These are phyloP conservation scores for Hapalemur alaotrensis DNA, from an alignment of 2,797 vertebrate species.

Conservation along the genomic window DNA sequence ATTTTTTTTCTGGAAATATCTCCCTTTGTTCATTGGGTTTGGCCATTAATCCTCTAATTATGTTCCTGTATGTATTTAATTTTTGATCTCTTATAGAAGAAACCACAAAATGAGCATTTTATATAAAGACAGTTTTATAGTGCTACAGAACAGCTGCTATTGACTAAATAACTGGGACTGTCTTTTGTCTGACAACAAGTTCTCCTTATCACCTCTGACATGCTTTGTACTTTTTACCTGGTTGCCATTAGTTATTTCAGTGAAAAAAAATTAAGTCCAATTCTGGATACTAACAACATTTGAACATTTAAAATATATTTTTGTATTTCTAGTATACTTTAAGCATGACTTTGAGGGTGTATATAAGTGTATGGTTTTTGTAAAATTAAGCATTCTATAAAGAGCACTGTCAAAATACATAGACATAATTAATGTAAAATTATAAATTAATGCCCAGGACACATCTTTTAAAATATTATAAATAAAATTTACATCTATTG, in stretches of 20 bases:
- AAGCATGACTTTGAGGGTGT: not conserved
- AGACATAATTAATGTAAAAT: slow-evolving; percentile 68
- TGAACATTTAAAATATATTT: slow-evolving; percentile 3
- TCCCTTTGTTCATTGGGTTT: slow-evolving; percentile 79
- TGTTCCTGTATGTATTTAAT: slow-evolving; percentile 80
- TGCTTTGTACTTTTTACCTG: slow-evolving; percentile 67
- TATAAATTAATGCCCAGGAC: slow-evolving; percentile 70
- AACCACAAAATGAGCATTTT: slow-evolving; percentile 79
- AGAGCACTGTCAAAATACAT: slow-evolving; percentile 55
- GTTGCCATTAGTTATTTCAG: slow-evolving; percentile 65
- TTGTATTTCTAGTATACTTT: not conserved
- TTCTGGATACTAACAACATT: slow-evolving; percentile 53
- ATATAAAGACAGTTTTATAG: slow-evolving; percentile 75
- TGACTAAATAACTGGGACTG: slow-evolving; percentile 81
- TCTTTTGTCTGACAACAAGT: slow-evolving; percentile 84
- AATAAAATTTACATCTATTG: slow-evolving; percentile 74
- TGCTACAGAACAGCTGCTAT: slow-evolving; percentile 78
- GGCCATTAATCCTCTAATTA: slow-evolving; percentile 85
- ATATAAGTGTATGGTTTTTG: not conserved
- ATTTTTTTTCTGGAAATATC: slow-evolving; percentile 79
- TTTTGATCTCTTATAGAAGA: slow-evolving; percentile 80
- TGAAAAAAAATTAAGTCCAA: slow-evolving; percentile 19
- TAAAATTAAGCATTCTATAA: slow-evolving; percentile 59
- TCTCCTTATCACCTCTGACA: slow-evolving; percentile 78
- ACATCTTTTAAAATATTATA: slow-evolving; percentile 73